Conservation (phyloP, 2,113 vertebrate species). For the Isurus oxyrinchus region DNA sequence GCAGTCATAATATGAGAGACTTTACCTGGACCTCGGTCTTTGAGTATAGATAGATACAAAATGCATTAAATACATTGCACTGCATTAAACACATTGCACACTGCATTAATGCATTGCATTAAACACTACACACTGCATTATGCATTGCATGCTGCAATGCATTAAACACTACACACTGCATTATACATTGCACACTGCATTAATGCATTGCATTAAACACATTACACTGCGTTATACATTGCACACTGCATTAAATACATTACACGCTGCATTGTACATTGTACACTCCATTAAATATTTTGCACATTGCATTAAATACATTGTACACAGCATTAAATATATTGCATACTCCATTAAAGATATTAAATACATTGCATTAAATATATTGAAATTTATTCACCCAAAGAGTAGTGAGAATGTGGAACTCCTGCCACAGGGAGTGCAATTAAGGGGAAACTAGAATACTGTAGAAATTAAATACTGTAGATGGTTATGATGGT, state of each 20-base stretch:
- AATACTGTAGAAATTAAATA: background rate
- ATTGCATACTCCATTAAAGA: too few species aligned
- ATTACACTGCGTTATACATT: too few species aligned
- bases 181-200: background rate
- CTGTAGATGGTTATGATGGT: background rate
- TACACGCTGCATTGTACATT: background rate
- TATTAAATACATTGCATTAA: too few species aligned
- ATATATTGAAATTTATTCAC: background rate
- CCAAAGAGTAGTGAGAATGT: background rate
- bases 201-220: too few species aligned
- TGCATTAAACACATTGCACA: background rate
- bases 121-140: background rate
- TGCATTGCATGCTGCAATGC: too few species aligned
- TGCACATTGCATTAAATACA: too few species aligned
- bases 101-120: background rate
- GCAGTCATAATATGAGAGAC: constrained; percentile 47
- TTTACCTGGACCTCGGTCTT: background rate
- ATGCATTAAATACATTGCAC: background rate
- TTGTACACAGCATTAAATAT: too few species aligned
- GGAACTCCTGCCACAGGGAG: background rate
- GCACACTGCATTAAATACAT: background rate
- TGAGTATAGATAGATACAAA: background rate
- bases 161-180: background rate
- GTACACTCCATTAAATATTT: too few species aligned
- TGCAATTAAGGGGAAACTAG: background rate